Evolutionary conservation across 1,140 invertebrate species (phyloP), one percentile per base, ranked within the genome.

Genomic region (Pseudomyrmex sp.): DNA sequence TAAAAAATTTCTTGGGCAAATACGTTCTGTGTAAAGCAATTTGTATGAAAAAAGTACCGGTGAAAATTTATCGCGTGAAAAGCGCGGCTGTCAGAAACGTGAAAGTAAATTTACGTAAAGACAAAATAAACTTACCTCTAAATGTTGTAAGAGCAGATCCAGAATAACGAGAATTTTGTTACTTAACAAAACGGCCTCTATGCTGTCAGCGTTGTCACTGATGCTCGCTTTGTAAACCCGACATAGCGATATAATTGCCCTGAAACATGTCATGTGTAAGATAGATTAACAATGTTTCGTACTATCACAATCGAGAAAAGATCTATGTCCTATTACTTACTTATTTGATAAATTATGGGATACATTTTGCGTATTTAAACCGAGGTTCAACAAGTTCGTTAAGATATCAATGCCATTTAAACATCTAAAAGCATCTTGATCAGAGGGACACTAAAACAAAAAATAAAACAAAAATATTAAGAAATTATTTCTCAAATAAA

Each of bases 141-240:
- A 93, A 87, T 96, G 95, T 70, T 96, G 95, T 74, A 96, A 95
- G 1, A 97, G 93, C 35, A 97, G 94, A 93, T 97, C 97, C 15
- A 97, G 90, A 58, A 97, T 93, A 15, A 94, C 92, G 12, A 96
- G 95, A 79, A 97, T 95, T 90, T 96, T 96, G 91, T 97, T 97
- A 83, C 96, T 96, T 73, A 97, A 95, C 56, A 97, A 92, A 82
- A 97, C 95, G 86, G 95, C 96, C 79, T 96, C 95, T 85, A 95
- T 96, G 88, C 96, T 97, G 9, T 95, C 95, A 18, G 91, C 91
- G 87, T 95, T 93, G 52, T 93, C 94, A 82, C 93, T 95, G 82
- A 96, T 95, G 3, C 95, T 95, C 48, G 95, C 92, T 87, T 95
- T 95, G 89, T 96, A 96, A 8, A 96, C 94, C 87, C 95, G 95